Evolutionary conservation across 2,888 invertebrate species (phyloP), one percentile per base, ranked within the genome.

Genomic region (Tinea trinotella): DNA sequence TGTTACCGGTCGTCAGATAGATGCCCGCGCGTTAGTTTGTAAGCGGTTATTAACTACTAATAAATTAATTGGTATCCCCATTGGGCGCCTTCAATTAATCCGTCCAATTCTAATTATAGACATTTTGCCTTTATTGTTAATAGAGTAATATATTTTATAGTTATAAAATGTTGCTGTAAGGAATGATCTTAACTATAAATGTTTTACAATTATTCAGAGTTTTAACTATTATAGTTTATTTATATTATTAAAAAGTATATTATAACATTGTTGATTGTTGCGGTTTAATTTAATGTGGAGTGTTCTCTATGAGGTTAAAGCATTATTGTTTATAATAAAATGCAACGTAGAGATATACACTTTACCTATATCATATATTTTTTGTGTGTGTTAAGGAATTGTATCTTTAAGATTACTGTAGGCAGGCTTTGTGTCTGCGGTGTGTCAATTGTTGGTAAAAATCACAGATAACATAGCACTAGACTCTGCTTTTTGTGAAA

Each of bases 91-190:
- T 83, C 71, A 82, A 78, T 78, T 80, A 82, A 84, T 85, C 85
- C 85, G 85, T 85, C 85, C 85, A 82, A 78, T 73, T 84, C 74
- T 84, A 82, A 82, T 72, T 70, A 78, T 84, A 84, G 81, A 84
- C 80, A 81, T 85, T 19, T 55, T 85, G 84, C 85, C 84, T 85
- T 84, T 84, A 85, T 83, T 83, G 81, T 83, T 84, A 84, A 82
- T 84, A 84, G 79, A 85, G 79, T 81, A 84, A 85, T 84, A 85
- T 84, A 84, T 84, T 84, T 85, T 83, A 82, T 85, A 84, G 82
- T 53, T 36, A 15, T 53, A 52, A n/a, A n/a, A 30, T 34, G 9
- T 56, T 24, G 36, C 17, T 53, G 35, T 76, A 79, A 79, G 76
- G 66, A 67, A 63, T 71, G 72, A 74, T 80, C 71, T 74, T 74